These are phyloP conservation scores for Matsumurasca onukii DNA, from an alignment of 1,140 invertebrate genomes.

Conservation along the genomic window DNA sequence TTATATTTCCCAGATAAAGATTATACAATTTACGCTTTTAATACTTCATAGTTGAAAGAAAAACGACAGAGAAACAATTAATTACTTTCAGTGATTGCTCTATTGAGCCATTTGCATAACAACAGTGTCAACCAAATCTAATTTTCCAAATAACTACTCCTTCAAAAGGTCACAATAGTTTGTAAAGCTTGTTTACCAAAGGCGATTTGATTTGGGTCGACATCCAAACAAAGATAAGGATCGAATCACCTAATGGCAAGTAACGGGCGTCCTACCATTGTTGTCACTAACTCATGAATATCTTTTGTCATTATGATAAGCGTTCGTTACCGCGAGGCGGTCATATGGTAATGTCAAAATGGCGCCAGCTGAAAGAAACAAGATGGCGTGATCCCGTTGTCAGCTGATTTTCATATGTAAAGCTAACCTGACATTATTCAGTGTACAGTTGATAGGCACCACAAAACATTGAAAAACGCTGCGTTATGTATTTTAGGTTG, in stretches of 20 bases:
- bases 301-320: slow-evolving; percentile 16
- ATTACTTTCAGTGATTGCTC: too few relatives aligned
- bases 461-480: slow-evolving; percentile 4
- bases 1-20: too few relatives aligned
- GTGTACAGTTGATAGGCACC: slow-evolving; percentile 2
- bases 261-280: not conserved
- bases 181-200: not conserved
- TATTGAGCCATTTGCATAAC: too few relatives aligned
- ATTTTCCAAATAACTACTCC: not conserved
- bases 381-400: not conserved
- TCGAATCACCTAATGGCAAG: not conserved
- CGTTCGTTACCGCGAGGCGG: not conserved
- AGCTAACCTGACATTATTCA: slow-evolving; percentile 5
- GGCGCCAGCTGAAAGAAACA: slow-evolving; percentile 12
- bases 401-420: slow-evolving; percentile 9
- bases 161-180: not conserved
- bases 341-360: slow-evolving; percentile 15
- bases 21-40: not conserved
- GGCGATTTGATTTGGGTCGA: not conserved
- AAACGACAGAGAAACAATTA: not conserved
- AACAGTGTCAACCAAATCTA: not conserved
- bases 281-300: slow-evolving; percentile 12
- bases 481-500: slow-evolving; percentile 12
- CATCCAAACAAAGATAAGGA: not conserved
- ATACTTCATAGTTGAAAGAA: not conserved